Conservation (phyloP, 1,140 invertebrate species). For the Dendroctonus valens region DNA sequence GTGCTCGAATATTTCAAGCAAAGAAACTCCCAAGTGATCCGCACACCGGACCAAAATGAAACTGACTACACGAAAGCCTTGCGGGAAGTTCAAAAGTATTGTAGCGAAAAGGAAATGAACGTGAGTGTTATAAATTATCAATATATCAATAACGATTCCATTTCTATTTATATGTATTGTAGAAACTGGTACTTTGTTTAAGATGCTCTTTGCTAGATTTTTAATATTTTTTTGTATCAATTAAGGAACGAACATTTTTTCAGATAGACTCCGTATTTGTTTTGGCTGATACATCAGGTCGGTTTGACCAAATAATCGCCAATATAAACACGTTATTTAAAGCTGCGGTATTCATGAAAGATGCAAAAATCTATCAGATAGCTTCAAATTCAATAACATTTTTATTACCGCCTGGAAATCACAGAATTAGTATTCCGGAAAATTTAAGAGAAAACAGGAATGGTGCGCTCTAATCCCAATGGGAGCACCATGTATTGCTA, state of each 20-base stretch:
- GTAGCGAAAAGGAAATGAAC: conserved; percentile 3
- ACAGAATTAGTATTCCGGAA: conserved; percentile 64
- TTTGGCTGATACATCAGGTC: conserved; percentile 64
- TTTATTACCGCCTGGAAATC: conserved; percentile 63
- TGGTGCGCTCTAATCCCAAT: conserved; percentile 78
- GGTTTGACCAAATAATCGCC: conserved; percentile 77
- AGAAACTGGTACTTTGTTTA: too few species aligned
- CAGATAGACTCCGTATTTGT: conserved; percentile 64
- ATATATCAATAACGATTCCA: too few species aligned
- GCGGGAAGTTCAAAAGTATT: conserved; percentile 48
- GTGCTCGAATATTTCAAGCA: conserved; percentile 58
- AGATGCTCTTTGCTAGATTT: too few species aligned
- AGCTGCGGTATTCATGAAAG: conserved; percentile 53
- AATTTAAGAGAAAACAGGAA: conserved; percentile 52
- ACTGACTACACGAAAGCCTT: conserved; percentile 80
- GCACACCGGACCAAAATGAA: conserved; percentile 69
- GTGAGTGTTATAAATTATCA: not conserved
- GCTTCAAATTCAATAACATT: conserved; percentile 67
- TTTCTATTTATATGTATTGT: too few species aligned
- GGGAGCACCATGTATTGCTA: conserved; percentile 60
- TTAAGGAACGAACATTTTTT: conserved; percentile 43
- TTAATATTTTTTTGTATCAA: too few species aligned
- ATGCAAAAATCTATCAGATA: conserved; percentile 58
- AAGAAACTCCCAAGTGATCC: conserved; percentile 56
- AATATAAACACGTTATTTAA: conserved; percentile 75